Conservation (phyloP, 2,888 invertebrate genomes). For the Tiliacea aurago region DNA sequence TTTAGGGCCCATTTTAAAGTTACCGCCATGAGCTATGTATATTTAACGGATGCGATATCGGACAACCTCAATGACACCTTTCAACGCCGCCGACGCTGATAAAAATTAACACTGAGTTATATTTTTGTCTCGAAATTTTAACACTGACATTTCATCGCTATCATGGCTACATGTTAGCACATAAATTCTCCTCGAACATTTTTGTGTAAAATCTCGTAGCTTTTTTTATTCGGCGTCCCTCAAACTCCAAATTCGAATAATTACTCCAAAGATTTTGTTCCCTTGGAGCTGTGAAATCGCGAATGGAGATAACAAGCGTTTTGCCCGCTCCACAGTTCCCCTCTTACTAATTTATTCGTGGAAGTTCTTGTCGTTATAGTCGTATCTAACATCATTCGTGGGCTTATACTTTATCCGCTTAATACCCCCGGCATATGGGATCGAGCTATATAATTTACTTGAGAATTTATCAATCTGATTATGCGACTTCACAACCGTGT, state of each 20-base stretch:
- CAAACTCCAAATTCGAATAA: conserved; percentile 70
- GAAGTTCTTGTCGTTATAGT: conserved; percentile 81
- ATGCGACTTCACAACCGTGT: conserved; percentile 49
- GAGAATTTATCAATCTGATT: conserved; percentile 73
- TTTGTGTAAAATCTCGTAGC: conserved; percentile 50
- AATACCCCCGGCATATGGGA: conserved; percentile 78
- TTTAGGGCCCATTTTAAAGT: conserved; percentile 82
- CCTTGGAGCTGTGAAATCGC: conserved; percentile 79
- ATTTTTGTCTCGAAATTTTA: conserved; percentile 55
- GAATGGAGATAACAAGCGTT: conserved; percentile 80
- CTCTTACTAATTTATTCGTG: conserved; percentile 82
- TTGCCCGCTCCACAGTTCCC: conserved; percentile 76
- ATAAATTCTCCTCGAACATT: conserved; percentile 52
- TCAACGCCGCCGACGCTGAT: conserved; percentile 53
- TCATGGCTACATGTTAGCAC: conserved; percentile 29
- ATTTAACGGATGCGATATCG: conserved; percentile 74
- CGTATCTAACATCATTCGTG: conserved; percentile 79
- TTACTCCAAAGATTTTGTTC: conserved; percentile 78
- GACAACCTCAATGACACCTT: conserved; percentile 61
- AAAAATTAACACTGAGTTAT: conserved; percentile 58
- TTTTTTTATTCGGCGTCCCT: conserved; percentile 68
- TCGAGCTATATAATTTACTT: conserved; percentile 72
- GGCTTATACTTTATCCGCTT: conserved; percentile 78
- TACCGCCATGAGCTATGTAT: conserved; percentile 72
- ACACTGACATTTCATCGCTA: conserved; percentile 45